phyloP scores from a whole-genome alignment of 2,888 invertebrate genomes.

The Bimastos eiseni region DNA sequence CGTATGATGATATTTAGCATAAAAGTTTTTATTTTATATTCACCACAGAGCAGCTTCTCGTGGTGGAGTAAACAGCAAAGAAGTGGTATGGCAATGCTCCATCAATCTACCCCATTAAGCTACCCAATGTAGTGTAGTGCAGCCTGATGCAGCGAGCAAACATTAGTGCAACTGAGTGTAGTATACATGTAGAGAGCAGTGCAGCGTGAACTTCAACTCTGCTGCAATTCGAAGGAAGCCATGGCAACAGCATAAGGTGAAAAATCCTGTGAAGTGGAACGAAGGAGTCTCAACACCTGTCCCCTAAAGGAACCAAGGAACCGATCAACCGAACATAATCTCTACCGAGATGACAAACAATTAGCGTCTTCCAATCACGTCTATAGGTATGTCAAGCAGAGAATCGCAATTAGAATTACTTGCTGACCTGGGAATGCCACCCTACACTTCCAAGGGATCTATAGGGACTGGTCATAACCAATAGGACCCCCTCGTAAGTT shows the following conservation, averaged over 20 bases:
- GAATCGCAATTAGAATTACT: neutral
- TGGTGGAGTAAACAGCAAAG: too few relatives aligned
- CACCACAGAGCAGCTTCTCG: too few relatives aligned
- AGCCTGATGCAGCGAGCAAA: neutral
- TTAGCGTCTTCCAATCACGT: neutral
- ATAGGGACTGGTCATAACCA: neutral
- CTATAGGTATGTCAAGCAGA: neutral
- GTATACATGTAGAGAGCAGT: neutral
- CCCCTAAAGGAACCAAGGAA: neutral
- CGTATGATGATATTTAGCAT: too few relatives aligned
- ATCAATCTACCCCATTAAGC: too few relatives aligned
- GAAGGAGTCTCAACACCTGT: neutral
- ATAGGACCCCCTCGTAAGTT: neutral
- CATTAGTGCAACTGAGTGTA: neutral
- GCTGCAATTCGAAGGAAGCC: neutral
- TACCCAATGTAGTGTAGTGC: neutral
- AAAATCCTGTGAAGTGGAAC: neutral
- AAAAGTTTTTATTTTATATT: too few relatives aligned
- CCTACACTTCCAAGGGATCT: neutral
- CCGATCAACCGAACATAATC: neutral
- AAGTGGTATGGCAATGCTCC: too few relatives aligned
- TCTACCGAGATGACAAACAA: neutral
- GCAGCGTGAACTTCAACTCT: neutral
- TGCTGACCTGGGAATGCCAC: neutral
- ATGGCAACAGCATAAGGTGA: neutral